phyloP scores from a whole-genome alignment of 2,888 invertebrate genomes.

The Lamellibrachia columna region DNA sequence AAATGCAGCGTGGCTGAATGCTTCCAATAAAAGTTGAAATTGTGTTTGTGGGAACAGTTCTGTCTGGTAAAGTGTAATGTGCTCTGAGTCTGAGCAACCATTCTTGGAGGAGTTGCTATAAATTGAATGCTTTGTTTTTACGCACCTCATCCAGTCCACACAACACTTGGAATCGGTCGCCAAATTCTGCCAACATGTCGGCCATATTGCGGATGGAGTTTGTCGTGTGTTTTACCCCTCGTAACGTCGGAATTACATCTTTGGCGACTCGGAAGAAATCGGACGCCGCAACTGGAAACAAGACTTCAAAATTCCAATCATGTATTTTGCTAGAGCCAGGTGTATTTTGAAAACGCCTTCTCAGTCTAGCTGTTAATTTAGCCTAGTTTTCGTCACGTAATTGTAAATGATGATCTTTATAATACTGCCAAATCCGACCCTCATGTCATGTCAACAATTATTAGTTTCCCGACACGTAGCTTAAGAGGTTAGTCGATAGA shows the following conservation, averaged over 20 bases:
- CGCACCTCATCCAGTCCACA: conserved; percentile 57
- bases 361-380: too few species aligned
- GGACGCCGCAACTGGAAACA: conserved; percentile 30
- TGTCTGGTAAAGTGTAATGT: too few species aligned
- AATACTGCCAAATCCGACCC: background rate
- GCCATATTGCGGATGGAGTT: conserved; percentile 49
- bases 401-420: too few species aligned
- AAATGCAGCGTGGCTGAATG: too few species aligned
- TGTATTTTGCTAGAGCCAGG: background rate
- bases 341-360: too few species aligned
- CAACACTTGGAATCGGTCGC: conserved; percentile 48
- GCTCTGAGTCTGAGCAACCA: background rate
- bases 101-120: background rate
- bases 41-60: too few species aligned
- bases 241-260: conserved; percentile 76
- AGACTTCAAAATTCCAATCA: background rate
- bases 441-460: background rate
- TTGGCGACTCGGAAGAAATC: conserved; percentile 67
- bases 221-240: conserved; percentile 82
- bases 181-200: conserved; percentile 31
- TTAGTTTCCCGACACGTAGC: background rate
- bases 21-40: too few species aligned
- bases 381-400: too few species aligned
- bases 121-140: background rate
- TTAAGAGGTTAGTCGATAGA: background rate